Conservation (phyloP, 1,140 invertebrate genomes). For the Neodiprion fabricii region DNA sequence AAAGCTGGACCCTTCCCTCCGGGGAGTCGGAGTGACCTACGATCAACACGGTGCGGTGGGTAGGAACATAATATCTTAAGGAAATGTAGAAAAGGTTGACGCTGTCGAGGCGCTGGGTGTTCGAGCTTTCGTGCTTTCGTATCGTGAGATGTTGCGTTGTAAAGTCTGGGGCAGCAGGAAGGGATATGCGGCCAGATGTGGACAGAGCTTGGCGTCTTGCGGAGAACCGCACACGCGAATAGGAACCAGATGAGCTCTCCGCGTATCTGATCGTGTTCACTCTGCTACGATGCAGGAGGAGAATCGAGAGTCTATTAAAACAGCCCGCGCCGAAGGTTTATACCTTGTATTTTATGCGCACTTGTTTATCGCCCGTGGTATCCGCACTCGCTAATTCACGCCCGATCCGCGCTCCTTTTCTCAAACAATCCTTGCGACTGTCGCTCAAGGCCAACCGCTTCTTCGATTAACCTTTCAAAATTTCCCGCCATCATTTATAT, state of each 20-base stretch:
- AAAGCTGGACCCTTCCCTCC: no score
- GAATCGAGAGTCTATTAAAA: not conserved
- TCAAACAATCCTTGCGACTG: no score
- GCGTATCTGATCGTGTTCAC: slow-evolving; percentile 4
- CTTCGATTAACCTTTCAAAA: no score
- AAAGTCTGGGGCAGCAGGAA: not conserved
- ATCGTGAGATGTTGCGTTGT: not conserved
- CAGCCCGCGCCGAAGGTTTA: not conserved
- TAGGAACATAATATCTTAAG: no score
- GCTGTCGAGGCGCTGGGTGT: not conserved
- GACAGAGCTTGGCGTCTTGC: no score
- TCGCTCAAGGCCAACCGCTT: no score
- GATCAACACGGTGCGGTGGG: no score
- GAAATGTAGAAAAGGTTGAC: no score
- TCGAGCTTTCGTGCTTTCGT: not conserved
- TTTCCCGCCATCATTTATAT: no score
- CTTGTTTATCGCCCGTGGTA: not conserved
- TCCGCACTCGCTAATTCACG: not conserved
- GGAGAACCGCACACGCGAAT: not conserved
- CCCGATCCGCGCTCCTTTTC: no score
- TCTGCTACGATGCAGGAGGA: not conserved
- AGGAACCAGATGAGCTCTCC: slow-evolving; percentile 1
- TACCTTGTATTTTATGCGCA: slow-evolving; percentile 1
- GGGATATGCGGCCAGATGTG: no score
- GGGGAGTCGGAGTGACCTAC: no score